Evolutionary conservation across 2,113 vertebrate species (phyloP), one percentile per base, ranked within the genome.

Genomic region (Halichoerus grypus): DNA sequence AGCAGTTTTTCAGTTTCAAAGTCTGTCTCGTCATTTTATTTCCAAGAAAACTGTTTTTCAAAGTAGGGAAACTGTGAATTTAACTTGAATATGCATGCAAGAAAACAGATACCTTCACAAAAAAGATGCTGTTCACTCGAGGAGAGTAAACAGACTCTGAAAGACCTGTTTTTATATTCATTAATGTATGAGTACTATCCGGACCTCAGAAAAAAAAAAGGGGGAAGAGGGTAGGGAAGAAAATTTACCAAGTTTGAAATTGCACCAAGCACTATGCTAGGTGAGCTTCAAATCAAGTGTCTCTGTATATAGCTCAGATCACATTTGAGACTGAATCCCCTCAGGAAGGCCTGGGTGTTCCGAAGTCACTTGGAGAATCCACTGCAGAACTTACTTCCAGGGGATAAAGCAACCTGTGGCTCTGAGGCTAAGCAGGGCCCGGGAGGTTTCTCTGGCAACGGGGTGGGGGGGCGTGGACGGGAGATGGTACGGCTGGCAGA

Each of bases 21-120:
- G 88, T 79, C 88, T 97, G 93, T 94, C 93, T 86, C 89, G 67
- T 86, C 72, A 95, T 94, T 94, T 94, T 94, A 94, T 92, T 94
- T 96, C 91, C 79, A 95, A 91, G 79, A 94, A 96, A 97, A 86
- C 91, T 92, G 92, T 94, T 96, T 96, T 94, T 92, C 65, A 95
- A 94, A 94, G 83, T 72, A 95, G 91, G 22, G 76, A 98, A 97
- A 88, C 96, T 95, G 82, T 94, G 92, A 95, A 84, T 81, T 93
- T 77, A 88, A 93, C 76, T 91, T 95, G 85, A 94, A 69, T 95
- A 97, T 88, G 65, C 63, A 97, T 83, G 71, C n/a, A 95, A 72
- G 61, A 93, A 95, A 96, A 87, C 55, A 97, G 57, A 84, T 42
- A 89, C 39, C 55, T 71, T 71, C 57, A 49, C 74, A 28, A 49